A percentile compares a stretch with the other conserved stretches of the same genome.
Evolutionary conservation across 2,797 vertebrate genomes (phyloP).

Genomic region (Serranus cabrilla): DNA sequence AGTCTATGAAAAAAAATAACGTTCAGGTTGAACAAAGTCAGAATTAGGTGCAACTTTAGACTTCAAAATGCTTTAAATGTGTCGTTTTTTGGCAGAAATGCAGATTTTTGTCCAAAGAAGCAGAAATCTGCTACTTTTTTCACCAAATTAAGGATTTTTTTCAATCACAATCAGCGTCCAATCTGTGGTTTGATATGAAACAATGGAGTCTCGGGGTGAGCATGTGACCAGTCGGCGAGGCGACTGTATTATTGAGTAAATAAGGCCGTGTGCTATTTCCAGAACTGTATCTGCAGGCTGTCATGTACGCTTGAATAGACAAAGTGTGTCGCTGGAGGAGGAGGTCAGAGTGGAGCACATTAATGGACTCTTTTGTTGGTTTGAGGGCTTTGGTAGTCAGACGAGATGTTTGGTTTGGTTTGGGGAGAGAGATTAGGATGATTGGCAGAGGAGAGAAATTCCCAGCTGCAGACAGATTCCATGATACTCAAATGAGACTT

Average conservation of each 20-base stretch:
- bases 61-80: neutral
- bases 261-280: constrained; percentile 64
- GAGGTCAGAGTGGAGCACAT: neutral
- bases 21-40: neutral
- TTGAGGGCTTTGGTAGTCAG: constrained; percentile 9
- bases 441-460: too few species aligned
- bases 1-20: neutral
- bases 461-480: too few species aligned
- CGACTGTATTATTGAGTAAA: constrained; percentile 66
- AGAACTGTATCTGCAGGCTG: constrained; percentile 64
- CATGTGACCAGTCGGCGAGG: constrained; percentile 67
- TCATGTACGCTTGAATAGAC: constrained; percentile 41
- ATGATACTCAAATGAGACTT: too few species aligned
- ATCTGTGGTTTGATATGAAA: constrained; percentile 46
- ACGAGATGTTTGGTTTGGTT: constrained; percentile 17
- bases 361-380: constrained; percentile 34
- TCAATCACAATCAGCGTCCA: too few species aligned
- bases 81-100: neutral
- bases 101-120: neutral
- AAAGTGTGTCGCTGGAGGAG: constrained; percentile 33
- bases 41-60: neutral
- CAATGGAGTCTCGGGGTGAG: constrained; percentile 54
- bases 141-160: neutral
- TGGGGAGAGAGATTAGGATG: too few species aligned
- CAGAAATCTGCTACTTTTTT: neutral